Conservation (phyloP, 1,140 invertebrate species). For the Pseudomyrmex pallidus region DNA sequence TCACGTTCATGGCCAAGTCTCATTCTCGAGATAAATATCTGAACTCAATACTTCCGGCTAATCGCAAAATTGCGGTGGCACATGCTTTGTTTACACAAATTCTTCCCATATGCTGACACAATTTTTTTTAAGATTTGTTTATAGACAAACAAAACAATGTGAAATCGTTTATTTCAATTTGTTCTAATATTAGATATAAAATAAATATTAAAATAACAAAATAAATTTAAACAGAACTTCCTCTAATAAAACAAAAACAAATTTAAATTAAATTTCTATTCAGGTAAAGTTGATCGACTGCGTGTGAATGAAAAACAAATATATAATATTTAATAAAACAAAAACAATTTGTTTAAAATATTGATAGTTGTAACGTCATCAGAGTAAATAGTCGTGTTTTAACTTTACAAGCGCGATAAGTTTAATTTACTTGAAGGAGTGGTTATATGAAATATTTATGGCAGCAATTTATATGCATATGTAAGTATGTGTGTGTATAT, state of each 20-base stretch:
- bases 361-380: neutral
- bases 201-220: neutral
- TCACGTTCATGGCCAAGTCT: neutral
- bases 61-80: constrained; percentile 11
- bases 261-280: constrained; percentile 29
- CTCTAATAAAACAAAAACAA: constrained; percentile 10
- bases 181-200: neutral
- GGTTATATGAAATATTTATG: neutral
- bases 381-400: no score
- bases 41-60: constrained; percentile 2
- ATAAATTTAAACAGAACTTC: neutral
- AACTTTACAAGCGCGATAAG: neutral
- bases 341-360: neutral
- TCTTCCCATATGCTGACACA: neutral
- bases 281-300: constrained; percentile 8
- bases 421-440: neutral
- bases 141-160: neutral
- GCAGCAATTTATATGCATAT: neutral
- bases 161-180: neutral
- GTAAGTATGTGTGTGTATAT: no score
- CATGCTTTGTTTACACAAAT: constrained; percentile 13
- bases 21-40: constrained; percentile 40
- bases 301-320: neutral
- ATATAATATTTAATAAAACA: neutral
- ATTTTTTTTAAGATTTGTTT: neutral